These are phyloP conservation scores for Molanna angustata DNA, from an alignment of 2,888 invertebrate genomes.

Conservation along the genomic window DNA sequence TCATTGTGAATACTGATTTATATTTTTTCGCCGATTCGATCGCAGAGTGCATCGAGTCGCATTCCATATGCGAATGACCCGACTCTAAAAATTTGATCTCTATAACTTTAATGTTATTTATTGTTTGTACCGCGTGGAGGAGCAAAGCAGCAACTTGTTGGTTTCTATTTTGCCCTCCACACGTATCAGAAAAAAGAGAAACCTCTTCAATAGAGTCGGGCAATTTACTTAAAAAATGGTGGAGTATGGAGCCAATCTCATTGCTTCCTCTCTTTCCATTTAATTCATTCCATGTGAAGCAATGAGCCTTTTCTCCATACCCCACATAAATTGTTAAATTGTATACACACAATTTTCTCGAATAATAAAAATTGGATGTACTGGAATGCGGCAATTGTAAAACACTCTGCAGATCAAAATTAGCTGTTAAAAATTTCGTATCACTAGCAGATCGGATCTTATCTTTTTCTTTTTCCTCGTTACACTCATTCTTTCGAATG, in stretches of 20 bases:
- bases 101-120: background rate
- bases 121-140: background rate
- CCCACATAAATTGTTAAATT: slow-evolving; percentile 6
- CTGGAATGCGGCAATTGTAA: background rate
- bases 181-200: slow-evolving; percentile 7
- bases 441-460: background rate
- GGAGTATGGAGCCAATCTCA: background rate
- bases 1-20: background rate
- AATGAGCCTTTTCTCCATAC: background rate
- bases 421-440: background rate
- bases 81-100: slow-evolving; percentile 9
- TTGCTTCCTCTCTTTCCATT: slow-evolving; percentile 2
- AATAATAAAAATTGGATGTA: background rate
- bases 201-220: background rate
- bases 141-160: background rate
- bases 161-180: slow-evolving; percentile 9
- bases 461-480: slow-evolving; percentile 4
- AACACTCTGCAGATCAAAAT: slow-evolving; percentile 2
- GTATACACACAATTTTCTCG: slow-evolving; percentile 1
- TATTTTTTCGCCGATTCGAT: slow-evolving; percentile 4
- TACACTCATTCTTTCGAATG: slow-evolving; percentile 3
- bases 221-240: background rate
- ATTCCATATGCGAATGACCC: slow-evolving; percentile 14
- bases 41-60: slow-evolving; percentile 6
- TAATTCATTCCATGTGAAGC: slow-evolving; percentile 4